Conservation (phyloP, 2,797 vertebrate species). For the Orientallactaga sibirica region DNA sequence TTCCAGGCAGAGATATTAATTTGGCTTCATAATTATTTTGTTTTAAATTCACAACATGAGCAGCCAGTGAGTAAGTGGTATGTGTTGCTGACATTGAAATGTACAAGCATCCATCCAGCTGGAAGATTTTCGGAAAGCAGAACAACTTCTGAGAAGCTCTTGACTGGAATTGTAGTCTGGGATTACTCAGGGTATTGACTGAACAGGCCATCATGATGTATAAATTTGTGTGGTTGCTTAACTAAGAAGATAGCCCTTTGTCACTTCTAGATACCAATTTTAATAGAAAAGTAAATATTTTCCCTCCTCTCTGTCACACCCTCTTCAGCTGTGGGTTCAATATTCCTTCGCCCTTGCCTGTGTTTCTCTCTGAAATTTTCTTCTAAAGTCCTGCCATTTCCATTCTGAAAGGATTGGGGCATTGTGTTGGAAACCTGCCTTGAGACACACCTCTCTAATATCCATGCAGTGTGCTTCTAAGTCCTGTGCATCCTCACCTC, state of each 20-base stretch:
- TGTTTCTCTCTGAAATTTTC: not conserved
- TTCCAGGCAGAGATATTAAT: not conserved
- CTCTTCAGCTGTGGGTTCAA: not conserved
- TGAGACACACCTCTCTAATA: not conserved
- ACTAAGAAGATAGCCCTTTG: conserved; percentile 54
- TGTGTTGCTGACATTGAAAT: not conserved
- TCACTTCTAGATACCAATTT: conserved; percentile 48
- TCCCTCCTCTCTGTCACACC: not conserved
- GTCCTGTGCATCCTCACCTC: not conserved
- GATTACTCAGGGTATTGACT: conserved; percentile 46
- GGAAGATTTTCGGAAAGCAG: conserved; percentile 35
- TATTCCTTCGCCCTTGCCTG: not conserved
- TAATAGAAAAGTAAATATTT: not conserved
- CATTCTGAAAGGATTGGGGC: fast-evolving
- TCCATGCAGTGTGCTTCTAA: not conserved
- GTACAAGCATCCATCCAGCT: not conserved
- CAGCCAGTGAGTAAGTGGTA: not conserved
- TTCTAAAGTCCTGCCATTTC: not conserved
- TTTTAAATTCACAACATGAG: not conserved
- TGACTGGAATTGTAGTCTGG: not conserved
- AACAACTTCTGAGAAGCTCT: conserved; percentile 58
- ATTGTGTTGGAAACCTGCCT: not conserved
- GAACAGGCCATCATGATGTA: not conserved
- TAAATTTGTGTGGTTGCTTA: conserved; percentile 54
- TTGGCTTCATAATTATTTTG: conserved; percentile 1